Evolutionary conservation across 2,797 vertebrate genomes (phyloP), one percentile per base, ranked within the genome.

Genomic region (Anguilla pacifica): DNA sequence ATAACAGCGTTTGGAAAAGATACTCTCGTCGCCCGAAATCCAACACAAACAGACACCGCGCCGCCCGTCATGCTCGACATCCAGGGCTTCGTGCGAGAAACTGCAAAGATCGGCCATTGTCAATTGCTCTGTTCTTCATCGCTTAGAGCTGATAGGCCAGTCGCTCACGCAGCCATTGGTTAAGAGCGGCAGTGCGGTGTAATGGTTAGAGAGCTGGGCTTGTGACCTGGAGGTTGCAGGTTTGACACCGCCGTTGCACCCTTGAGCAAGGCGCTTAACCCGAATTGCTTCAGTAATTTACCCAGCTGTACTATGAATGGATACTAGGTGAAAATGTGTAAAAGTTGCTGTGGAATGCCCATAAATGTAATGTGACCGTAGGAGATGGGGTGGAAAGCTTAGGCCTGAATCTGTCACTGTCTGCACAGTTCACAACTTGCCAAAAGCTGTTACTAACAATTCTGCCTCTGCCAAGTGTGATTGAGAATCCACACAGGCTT

Each of bases 1-100:
- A 87, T 51, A 77, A 51, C 46, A 72, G 22, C 19, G 67, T 31
- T 55, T 74, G 64, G 67, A 88, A 85, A 46, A 85, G 87, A 88
- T 88, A 88, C 64, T 67, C 39, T 10, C 31, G 55, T 77, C 82
- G 35, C 2, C 39, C 39, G 2, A 39, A 39, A 39, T 28, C 46
- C 87, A 77, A 84, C 83, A 43, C 67, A 88, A 82, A 55, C 64
- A 77, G 22, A 39, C 22, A 84, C 84, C 70, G n/a, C 35, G 9
- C 64, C 64, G 67, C 46, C 87, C 87, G 70, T 67, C 46, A 17
- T 84, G 46, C 17, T 9, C 31, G 43, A 25, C 17, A 10, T 84
- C 17, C 25, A 15, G 22, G 43, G 6, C 83, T 31, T 31, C 35
- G 19, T 0, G 10, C 11, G n/a, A 51, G 17, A 31, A 64, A 15